Percentiles rank a stretch among this genome's conserved stretches.
These are phyloP conservation scores for Polypedilum pembai DNA, from an alignment of 1,140 invertebrate genomes.

Conservation along the genomic window DNA sequence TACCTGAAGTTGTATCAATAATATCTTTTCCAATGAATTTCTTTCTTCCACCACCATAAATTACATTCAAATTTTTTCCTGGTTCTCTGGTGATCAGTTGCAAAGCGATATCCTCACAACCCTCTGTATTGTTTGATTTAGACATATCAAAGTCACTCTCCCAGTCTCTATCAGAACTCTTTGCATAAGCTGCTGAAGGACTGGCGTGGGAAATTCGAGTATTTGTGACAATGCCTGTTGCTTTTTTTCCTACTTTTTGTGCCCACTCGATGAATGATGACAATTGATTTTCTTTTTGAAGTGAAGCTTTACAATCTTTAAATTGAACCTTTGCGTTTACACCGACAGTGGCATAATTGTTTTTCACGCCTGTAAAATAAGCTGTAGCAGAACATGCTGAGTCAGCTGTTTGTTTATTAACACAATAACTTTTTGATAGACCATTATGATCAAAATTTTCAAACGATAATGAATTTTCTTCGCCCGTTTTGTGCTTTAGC, in stretches of 20 bases:
- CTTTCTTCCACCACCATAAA: slow-evolving; percentile 47
- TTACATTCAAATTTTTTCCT: slow-evolving; percentile 45
- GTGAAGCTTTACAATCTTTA: slow-evolving; percentile 58
- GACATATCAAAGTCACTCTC: slow-evolving; percentile 41
- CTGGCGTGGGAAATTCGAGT: slow-evolving; percentile 88
- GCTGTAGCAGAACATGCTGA: slow-evolving; percentile 65
- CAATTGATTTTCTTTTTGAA: slow-evolving; percentile 48
- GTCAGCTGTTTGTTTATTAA: slow-evolving; percentile 73
- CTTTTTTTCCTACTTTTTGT: slow-evolving; percentile 54
- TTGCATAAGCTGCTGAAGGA: slow-evolving; percentile 76
- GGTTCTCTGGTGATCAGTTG: slow-evolving; percentile 59
- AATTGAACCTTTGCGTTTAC: slow-evolving; percentile 53
- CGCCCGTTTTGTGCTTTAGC: slow-evolving; percentile 48
- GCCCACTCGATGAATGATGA: slow-evolving; percentile 49
- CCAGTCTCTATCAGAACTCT: slow-evolving; percentile 33
- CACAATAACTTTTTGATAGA: slow-evolving; percentile 75
- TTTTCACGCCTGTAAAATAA: slow-evolving; percentile 63
- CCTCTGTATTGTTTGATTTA: slow-evolving; percentile 32
- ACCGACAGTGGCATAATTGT: slow-evolving; percentile 57
- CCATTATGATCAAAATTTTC: slow-evolving; percentile 69
- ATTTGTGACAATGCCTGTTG: slow-evolving; percentile 76
- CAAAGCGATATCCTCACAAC: slow-evolving; percentile 59
- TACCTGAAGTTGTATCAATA: slow-evolving; percentile 33
- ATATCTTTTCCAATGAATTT: slow-evolving; percentile 48
- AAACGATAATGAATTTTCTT: slow-evolving; percentile 61